Evolutionary conservation across 2,888 invertebrate species (phyloP), one percentile per base, ranked within the genome.

Genomic region (Cylloceria caligata): DNA sequence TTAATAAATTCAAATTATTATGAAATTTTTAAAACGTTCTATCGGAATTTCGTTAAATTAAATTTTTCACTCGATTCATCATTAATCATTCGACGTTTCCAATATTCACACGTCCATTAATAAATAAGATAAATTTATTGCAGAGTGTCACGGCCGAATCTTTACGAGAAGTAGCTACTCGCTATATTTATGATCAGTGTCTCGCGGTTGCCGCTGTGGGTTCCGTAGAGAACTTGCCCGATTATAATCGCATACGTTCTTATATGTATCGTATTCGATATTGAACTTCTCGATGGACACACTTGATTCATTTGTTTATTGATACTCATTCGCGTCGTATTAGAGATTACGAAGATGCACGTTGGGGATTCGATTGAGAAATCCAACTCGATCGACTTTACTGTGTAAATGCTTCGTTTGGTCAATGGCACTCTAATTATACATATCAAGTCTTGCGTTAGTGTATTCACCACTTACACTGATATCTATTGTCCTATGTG

Each of bases 201-300:
- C 94, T 94, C 0, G 93, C 87, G 1, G 90, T 94, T 5, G 92
- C 92, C 5, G 94, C 91, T 0, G 86, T 93, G 0, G 94, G 94
- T 0, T 93, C 93, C 0, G 89, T 93, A 0, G 94, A 94, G 84
- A 87, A 88, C 34, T 68, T 94, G 16, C 92, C 93, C 0, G 93
- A 93, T 5, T 94, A 94, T 83, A 88, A 67, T 30, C 90, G 93
- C 45, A 89, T 93, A 27, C 88, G 93, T 68, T 85, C 92, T 47
- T 91, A 91, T 13, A 92, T 90, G 83, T 93, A 88, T 74, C 80
- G 55, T 39, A 27, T 86, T 13, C 83, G 83, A 39, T 52, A 81
- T 47, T 86, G 60, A 85, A 72, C n/a, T 34, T 21, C 19, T 19
- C 60, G 45, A 11, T 55, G 9, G 27, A 27, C 62, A 27, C 55